A percentile compares a stretch with the other conserved stretches of the same genome.
Conservation (phyloP, 37 sponge, comb jelly and placozoan species). For the Bolinopsis microptera region DNA sequence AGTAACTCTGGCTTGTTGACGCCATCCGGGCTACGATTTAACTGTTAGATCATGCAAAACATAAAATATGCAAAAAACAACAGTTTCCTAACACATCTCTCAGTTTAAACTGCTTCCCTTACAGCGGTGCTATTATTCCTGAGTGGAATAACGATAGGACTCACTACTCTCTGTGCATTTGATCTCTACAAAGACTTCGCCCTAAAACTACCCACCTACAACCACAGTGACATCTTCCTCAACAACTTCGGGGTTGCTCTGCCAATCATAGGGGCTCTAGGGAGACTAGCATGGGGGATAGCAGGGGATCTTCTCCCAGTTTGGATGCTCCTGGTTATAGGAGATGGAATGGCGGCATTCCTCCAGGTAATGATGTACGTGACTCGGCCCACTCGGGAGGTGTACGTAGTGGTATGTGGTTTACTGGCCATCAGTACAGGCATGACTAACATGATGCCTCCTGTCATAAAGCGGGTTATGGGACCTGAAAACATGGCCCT, state of each 20-base stretch:
- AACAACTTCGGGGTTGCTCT: neutral
- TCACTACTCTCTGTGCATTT: neutral
- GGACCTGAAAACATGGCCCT: neutral
- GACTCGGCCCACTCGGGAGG: neutral
- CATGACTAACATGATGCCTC: neutral
- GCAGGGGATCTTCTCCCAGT: neutral
- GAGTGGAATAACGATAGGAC: neutral
- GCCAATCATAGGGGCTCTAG: neutral
- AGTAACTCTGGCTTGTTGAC: neutral
- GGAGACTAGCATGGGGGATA: neutral
- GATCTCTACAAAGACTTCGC: slow-evolving; percentile 34
- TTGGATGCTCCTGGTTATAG: neutral
- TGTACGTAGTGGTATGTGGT: slow-evolving; percentile 5
- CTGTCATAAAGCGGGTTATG: neutral
- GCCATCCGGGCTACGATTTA: neutral
- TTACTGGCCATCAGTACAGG: neutral
- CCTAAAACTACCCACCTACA: neutral
- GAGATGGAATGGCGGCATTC: neutral
- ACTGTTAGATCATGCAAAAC: neutral
- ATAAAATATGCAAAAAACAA: no score
- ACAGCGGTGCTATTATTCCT: neutral
- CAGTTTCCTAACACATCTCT: no score
- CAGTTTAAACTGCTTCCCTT: neutral
- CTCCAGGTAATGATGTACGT: neutral
- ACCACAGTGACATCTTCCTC: neutral